phyloP scores from a whole-genome alignment of 2,113 vertebrate species.

The Eptatretus burgeri region DNA sequence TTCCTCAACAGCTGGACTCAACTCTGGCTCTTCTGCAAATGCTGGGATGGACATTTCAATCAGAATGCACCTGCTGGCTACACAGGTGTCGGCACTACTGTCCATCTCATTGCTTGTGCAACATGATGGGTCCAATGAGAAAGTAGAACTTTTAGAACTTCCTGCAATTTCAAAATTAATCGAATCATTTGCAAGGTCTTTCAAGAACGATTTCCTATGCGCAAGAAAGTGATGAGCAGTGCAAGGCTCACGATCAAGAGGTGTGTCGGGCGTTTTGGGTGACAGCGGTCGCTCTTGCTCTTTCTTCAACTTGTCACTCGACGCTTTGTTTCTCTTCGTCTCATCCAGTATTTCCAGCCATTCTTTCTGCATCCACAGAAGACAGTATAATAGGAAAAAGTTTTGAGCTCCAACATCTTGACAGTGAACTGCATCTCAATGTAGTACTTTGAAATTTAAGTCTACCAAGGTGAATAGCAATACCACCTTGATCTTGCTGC shows the following conservation, averaged over 20 bases:
- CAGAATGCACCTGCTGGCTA: too few relatives aligned
- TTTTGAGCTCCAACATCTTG: too few relatives aligned
- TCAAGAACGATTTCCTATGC: too few relatives aligned
- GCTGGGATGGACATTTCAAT: conserved; percentile 28
- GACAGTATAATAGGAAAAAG: not conserved
- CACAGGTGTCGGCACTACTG: too few relatives aligned
- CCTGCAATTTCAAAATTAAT: too few relatives aligned
- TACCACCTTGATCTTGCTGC: conserved; percentile 52
- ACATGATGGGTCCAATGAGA: too few relatives aligned
- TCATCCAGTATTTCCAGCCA: conserved; percentile 87
- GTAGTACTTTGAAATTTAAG: too few relatives aligned
- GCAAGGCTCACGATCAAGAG: not conserved
- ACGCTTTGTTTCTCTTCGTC: conserved; percentile 53
- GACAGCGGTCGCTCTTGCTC: conserved; percentile 26
- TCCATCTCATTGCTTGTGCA: too few relatives aligned
- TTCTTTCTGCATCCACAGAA: conserved; percentile 23
- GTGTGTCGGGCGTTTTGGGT: not conserved
- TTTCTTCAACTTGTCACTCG: conserved; percentile 35
- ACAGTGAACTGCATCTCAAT: too few relatives aligned
- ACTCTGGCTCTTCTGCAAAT: conserved; percentile 20
- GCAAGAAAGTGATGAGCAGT: conserved; percentile 10
- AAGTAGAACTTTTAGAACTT: too few relatives aligned
- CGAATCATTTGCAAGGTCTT: too few relatives aligned
- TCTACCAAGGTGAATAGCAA: not conserved
- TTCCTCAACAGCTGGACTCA: conserved; percentile 16